These are phyloP conservation scores for Leucania comma DNA, from an alignment of 2,888 invertebrate species.

Conservation along the genomic window DNA sequence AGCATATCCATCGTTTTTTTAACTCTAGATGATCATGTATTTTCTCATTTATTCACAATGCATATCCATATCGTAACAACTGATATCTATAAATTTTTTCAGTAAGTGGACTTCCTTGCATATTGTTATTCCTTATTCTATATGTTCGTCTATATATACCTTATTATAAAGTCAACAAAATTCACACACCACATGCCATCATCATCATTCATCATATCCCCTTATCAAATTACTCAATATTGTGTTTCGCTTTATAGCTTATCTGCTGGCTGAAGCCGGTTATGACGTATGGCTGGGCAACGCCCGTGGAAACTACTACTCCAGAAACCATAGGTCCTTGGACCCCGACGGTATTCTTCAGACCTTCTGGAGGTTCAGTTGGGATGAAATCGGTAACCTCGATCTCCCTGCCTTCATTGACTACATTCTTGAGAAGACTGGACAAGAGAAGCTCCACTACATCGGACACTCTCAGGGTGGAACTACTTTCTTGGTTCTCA, in stretches of 20 bases:
- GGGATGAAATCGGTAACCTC: constrained; percentile 79
- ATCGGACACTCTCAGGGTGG: constrained; percentile 84
- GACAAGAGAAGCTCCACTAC: constrained; percentile 76
- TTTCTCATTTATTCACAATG: too few relatives aligned
- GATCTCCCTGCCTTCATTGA: constrained; percentile 78
- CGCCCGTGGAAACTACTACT: constrained; percentile 93
- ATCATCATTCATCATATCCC: neutral
- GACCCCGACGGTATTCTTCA: constrained; percentile 69
- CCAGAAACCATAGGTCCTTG: constrained; percentile 74
- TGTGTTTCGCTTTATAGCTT: constrained; percentile 65
- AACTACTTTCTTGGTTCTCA: constrained; percentile 79
- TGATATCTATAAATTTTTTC: too few relatives aligned
- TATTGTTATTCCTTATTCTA: too few relatives aligned
- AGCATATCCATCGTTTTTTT: too few relatives aligned
- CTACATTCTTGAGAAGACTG: constrained; percentile 69
- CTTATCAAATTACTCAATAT: neutral
- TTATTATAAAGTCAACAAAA: too few relatives aligned
- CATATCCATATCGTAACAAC: too few relatives aligned
- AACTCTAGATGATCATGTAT: too few relatives aligned
- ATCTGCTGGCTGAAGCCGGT: constrained; percentile 91
- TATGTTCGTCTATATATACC: too few relatives aligned
- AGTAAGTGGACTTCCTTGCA: too few relatives aligned
- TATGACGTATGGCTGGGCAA: constrained; percentile 96
- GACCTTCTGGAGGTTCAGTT: constrained; percentile 80
- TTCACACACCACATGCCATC: too few relatives aligned